Evolutionary conservation across 2,888 invertebrate genomes (phyloP).

Genomic region (Drosophila anceps): DNA sequence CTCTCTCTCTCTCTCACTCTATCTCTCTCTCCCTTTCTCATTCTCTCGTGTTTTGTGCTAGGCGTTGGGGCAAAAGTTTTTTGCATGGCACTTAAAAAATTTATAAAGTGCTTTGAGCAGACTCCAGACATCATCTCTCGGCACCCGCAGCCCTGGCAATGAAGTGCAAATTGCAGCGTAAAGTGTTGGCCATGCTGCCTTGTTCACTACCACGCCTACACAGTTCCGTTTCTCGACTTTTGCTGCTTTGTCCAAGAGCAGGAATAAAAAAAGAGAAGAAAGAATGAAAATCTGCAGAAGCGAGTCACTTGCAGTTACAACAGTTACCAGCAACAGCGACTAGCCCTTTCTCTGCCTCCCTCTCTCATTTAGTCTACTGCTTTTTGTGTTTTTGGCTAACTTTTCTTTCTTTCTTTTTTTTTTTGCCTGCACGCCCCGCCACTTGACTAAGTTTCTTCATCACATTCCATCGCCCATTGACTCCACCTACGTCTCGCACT

Average conservation of each 20-base stretch:
- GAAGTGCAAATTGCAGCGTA: constrained; percentile 79
- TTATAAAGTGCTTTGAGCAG: constrained; percentile 75
- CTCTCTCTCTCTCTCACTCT: not conserved
- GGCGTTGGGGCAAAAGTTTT: constrained; percentile 56
- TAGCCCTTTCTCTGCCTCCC: not conserved
- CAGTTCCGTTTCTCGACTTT: constrained; percentile 62
- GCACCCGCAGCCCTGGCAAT: constrained; percentile 55
- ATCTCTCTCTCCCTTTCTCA: not conserved
- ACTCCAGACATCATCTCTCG: constrained; percentile 30
- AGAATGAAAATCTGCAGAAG: constrained; percentile 41
- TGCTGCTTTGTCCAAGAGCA: constrained; percentile 71
- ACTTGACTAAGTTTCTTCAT: constrained; percentile 54
- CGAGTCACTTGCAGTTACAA: constrained; percentile 65
- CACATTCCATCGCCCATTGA: constrained; percentile 3
- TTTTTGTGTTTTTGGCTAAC: constrained; percentile 56
- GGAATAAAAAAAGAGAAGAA: constrained; percentile 15
- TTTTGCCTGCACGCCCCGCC: constrained; percentile 32
- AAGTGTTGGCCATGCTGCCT: constrained; percentile 66
- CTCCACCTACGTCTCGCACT: constrained; percentile 36
- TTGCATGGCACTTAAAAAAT: constrained; percentile 74
- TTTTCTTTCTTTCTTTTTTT: no score
- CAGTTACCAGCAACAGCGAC: constrained; percentile 38
- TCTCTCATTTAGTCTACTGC: not conserved
- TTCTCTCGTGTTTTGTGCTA: constrained; percentile 18
- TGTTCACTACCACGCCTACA: constrained; percentile 36